Evolutionary conservation across 2,888 invertebrate species (phyloP).

Genomic region (Julus scandinavius): DNA sequence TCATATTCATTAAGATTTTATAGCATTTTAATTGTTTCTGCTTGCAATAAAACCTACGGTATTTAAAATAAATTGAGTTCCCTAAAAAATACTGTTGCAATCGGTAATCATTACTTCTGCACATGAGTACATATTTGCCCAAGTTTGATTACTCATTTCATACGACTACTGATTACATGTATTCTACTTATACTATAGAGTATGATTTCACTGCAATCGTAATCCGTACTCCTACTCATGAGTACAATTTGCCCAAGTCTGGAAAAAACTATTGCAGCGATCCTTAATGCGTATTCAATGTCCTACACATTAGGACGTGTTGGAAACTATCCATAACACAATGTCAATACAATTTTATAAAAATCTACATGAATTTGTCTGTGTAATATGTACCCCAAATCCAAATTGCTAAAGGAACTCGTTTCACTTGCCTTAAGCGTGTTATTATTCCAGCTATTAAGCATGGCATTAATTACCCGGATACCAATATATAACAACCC

Average conservation of each 20-base stretch:
- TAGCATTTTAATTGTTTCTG: too few species aligned
- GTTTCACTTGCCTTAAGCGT: neutral
- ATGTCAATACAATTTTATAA: neutral
- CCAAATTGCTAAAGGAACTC: neutral
- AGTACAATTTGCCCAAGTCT: too few species aligned
- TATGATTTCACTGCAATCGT: neutral
- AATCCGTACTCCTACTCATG: too few species aligned
- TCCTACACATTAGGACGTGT: neutral
- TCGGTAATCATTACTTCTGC: too few species aligned
- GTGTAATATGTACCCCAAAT: neutral
- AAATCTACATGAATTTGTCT: neutral
- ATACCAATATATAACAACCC: neutral
- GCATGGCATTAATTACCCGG: neutral
- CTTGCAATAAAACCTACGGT: too few species aligned
- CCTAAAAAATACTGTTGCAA: too few species aligned
- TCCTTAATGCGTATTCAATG: neutral
- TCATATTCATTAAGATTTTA: too few species aligned
- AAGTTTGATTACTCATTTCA: too few species aligned
- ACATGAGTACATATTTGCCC: too few species aligned
- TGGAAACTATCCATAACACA: neutral
- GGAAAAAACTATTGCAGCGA: neutral
- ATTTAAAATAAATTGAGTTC: too few species aligned
- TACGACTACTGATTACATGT: too few species aligned
- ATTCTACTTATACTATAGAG: too few species aligned
- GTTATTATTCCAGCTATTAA: slow-evolving; percentile 20